A percentile compares a stretch with the other conserved stretches of the same genome.
Evolutionary conservation across 2,797 vertebrate genomes (phyloP).

Genomic region (Typhlichthys eigenmanni): DNA sequence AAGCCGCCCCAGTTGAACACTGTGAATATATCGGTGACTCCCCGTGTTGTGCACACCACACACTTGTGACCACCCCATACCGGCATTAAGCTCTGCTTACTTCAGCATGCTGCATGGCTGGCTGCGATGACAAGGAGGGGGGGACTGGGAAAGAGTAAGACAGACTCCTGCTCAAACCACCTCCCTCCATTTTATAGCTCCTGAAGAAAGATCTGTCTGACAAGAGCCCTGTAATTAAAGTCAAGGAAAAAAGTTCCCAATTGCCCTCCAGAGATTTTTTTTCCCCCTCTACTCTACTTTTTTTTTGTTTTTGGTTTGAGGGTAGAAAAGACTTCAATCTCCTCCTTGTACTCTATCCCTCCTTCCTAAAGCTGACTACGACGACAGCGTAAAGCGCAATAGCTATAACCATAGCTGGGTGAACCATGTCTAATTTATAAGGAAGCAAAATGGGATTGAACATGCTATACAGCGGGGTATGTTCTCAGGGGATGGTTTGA

Average conservation of each 20-base stretch:
- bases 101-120: conserved; percentile 43
- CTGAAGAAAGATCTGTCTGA: conserved; percentile 77
- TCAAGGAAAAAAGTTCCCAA: conserved; percentile 55
- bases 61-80: too few species aligned
- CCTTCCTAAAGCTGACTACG: not conserved
- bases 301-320: conserved; percentile 31
- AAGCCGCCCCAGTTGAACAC: not conserved
- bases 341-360: conserved; percentile 10
- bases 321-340: conserved; percentile 46
- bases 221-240: conserved; percentile 80
- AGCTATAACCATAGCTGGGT: conserved; percentile 23
- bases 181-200: conserved; percentile 76
- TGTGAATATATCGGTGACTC: conserved; percentile 6
- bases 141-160: conserved; percentile 59
- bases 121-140: conserved; percentile 33
- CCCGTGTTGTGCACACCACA: not conserved
- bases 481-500: not conserved
- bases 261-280: conserved; percentile 45
- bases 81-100: conserved; percentile 14
- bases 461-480: too few species aligned
- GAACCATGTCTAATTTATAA: conserved; percentile 11
- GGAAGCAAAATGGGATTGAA: not conserved
- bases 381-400: not conserved
- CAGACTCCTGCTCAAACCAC: conserved; percentile 67
- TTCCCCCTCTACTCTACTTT: not conserved